Conservation (phyloP, 2,888 invertebrate genomes). For the Sipha maydis region DNA sequence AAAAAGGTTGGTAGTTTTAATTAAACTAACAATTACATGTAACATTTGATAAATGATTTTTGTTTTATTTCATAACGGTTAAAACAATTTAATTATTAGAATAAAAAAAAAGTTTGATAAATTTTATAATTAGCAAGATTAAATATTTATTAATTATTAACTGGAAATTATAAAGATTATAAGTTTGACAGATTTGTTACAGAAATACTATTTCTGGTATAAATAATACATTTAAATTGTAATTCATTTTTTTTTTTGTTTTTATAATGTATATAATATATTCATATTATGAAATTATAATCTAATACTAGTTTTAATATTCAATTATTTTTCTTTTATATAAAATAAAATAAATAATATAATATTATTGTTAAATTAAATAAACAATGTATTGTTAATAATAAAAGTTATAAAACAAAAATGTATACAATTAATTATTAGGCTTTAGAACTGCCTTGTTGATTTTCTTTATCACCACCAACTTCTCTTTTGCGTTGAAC, state of each 20-base stretch:
- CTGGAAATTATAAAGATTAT: neutral
- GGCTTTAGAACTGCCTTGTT: constrained; percentile 43
- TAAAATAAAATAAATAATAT: too few species aligned
- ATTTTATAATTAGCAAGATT: neutral
- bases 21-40: neutral
- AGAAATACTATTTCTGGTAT: neutral
- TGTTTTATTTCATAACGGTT: neutral
- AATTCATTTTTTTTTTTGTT: neutral
- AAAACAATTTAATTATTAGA: neutral
- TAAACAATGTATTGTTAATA: neutral
- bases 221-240: neutral
- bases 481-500: constrained; percentile 75
- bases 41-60: neutral
- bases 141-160: neutral
- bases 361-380: neutral
- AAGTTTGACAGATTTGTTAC: neutral
- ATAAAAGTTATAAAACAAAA: constrained; percentile 4
- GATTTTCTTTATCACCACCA: constrained; percentile 59
- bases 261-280: neutral
- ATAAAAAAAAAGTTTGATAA: too few species aligned
- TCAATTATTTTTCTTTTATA: neutral
- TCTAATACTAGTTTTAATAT: neutral
- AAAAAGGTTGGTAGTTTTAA: neutral
- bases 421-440: neutral
- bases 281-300: neutral